phyloP scores from a whole-genome alignment of 2,113 vertebrate species.

The Promerops cafer region DNA sequence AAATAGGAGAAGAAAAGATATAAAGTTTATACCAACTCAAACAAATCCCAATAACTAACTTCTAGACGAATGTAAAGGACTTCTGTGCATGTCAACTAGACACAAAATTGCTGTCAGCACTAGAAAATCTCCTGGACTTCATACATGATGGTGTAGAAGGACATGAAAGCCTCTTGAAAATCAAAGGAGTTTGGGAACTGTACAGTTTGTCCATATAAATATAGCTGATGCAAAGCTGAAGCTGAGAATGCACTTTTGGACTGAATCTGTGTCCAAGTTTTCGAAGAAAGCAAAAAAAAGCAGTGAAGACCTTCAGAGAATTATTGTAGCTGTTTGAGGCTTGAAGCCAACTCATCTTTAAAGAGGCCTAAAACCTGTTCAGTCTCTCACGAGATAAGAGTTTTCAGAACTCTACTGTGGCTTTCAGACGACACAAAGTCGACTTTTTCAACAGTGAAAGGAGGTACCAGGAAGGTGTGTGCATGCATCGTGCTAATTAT shows the following conservation, averaged over 20 bases:
- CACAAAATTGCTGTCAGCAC: neutral
- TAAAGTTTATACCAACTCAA: neutral
- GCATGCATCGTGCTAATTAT: fast-evolving
- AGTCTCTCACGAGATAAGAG: neutral
- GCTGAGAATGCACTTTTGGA: neutral
- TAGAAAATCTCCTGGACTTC: neutral
- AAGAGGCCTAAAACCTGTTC: neutral
- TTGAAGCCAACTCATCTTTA: neutral
- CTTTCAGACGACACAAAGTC: neutral
- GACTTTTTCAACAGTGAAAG: neutral
- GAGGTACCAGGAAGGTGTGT: neutral
- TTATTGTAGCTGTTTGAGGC: neutral
- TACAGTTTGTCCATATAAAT: neutral
- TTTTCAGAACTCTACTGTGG: neutral
- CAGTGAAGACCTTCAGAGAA: neutral
- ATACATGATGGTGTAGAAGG: neutral
- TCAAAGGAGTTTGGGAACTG: neutral
- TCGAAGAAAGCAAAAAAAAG: neutral
- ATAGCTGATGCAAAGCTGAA: neutral
- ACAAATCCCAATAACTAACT: neutral
- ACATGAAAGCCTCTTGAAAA: neutral
- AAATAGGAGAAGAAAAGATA: neutral
- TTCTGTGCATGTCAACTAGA: neutral
- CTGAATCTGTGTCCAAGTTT: neutral
- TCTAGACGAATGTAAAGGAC: neutral